Evolutionary conservation across 2,113 vertebrate species (phyloP).

Genomic region (Onychostoma macrolepis): DNA sequence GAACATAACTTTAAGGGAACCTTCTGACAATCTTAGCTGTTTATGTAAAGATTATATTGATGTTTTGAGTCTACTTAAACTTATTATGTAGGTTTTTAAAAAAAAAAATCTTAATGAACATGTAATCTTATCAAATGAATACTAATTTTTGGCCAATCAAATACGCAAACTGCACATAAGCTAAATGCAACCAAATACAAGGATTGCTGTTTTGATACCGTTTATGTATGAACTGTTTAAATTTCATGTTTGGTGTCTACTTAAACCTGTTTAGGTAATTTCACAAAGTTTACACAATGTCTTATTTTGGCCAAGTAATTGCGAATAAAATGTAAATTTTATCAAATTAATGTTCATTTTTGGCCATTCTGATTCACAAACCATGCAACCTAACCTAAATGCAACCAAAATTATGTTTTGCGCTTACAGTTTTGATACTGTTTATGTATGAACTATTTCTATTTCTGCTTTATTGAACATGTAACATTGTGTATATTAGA

Average conservation of each 20-base stretch:
- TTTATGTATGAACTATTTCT: neutral
- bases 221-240: too few relatives aligned
- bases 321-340: neutral
- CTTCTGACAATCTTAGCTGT: too few relatives aligned
- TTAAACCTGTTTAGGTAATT: neutral
- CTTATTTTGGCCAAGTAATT: neutral
- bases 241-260: neutral
- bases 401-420: neutral
- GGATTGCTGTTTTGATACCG: too few relatives aligned
- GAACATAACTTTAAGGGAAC: too few relatives aligned
- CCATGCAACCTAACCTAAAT: neutral
- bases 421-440: neutral
- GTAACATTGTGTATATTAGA: slow-evolving; percentile 22
- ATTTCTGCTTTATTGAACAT: neutral
- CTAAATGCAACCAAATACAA: too few relatives aligned
- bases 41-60: too few relatives aligned
- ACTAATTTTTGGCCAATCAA: too few relatives aligned
- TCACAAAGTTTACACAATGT: neutral
- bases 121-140: too few relatives aligned
- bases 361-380: neutral
- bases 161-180: too few relatives aligned
- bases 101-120: too few relatives aligned
- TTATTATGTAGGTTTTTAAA: too few relatives aligned
- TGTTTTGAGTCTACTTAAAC: neutral
- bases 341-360: neutral